A percentile compares a stretch with the other conserved stretches of the same genome.
Conservation (phyloP, 1,140 invertebrate species). For the Acarapis woodi region DNA sequence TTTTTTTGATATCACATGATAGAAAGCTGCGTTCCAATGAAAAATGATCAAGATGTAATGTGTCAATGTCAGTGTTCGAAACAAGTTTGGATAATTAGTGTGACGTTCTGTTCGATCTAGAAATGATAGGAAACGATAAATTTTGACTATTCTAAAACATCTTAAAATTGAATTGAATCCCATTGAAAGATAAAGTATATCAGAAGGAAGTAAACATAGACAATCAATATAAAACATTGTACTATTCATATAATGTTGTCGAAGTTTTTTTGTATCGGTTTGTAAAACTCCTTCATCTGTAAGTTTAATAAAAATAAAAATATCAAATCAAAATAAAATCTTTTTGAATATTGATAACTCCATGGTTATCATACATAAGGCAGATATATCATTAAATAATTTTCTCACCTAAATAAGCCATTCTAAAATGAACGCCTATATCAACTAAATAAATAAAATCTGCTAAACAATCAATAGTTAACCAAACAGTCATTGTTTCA, state of each 20-base stretch:
- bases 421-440: conserved; percentile 87
- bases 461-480: conserved; percentile 79
- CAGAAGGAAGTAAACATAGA: conserved; percentile 78
- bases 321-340: too few relatives aligned
- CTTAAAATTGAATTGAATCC: conserved; percentile 89
- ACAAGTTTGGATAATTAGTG: conserved; percentile 92
- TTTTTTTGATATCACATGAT: conserved; percentile 80
- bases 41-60: conserved; percentile 93
- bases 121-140: conserved; percentile 92
- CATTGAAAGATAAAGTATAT: conserved; percentile 91
- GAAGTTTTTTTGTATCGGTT: conserved; percentile 66
- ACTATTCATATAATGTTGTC: conserved; percentile 93
- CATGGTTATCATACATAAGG: too few relatives aligned
- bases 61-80: conserved; percentile 64
- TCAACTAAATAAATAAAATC: conserved; percentile 85
- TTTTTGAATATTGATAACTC: too few relatives aligned
- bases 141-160: conserved; percentile 87
- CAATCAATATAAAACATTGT: conserved; percentile 97
- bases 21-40: conserved; percentile 96
- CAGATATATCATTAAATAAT: too few relatives aligned
- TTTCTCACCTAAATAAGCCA: conserved; percentile 75
- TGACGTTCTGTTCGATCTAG: conserved; percentile 92
- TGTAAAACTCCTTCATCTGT: conserved; percentile 88
- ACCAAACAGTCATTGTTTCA: conserved; percentile 70
- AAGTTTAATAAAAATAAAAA: too few relatives aligned